These are phyloP conservation scores for Lampris megalopsis DNA, from an alignment of 2,113 vertebrate species.

Conservation along the genomic window DNA sequence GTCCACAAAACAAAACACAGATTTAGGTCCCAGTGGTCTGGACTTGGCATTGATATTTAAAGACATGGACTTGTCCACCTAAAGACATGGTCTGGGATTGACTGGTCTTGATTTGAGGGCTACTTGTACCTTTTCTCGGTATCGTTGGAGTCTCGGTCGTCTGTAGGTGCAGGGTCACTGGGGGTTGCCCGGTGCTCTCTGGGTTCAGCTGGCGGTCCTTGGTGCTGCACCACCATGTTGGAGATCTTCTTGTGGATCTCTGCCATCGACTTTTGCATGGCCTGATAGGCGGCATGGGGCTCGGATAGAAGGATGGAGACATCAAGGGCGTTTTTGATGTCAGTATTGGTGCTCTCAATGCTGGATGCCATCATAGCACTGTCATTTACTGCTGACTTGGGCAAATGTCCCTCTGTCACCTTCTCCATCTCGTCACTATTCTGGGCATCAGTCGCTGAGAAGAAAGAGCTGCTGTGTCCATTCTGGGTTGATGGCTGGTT, in stretches of 20 bases:
- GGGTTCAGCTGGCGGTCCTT: conserved; percentile 57
- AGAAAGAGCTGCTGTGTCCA: neutral
- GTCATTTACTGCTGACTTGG: rapidly evolving
- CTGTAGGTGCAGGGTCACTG: neutral
- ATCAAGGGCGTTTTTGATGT: conserved; percentile 29
- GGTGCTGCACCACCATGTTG: conserved; percentile 87
- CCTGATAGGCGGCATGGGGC: conserved; percentile 85
- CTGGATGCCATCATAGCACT: neutral
- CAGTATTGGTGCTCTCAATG: neutral
- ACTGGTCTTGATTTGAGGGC: too few species aligned
- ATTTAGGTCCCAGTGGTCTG: too few species aligned
- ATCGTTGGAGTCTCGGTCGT: too few species aligned
- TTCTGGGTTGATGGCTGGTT: neutral
- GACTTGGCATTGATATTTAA: too few species aligned
- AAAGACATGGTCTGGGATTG: too few species aligned
- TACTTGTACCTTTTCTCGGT: too few species aligned
- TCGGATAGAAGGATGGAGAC: conserved; percentile 85
- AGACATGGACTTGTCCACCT: too few species aligned
- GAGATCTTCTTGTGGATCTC: conserved; percentile 86
- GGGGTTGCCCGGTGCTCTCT: conserved; percentile 8
- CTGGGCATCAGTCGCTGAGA: neutral
- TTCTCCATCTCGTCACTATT: neutral
- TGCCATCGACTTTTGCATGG: conserved; percentile 77
- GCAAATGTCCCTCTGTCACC: neutral
- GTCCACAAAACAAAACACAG: too few species aligned